These are phyloP conservation scores for Xylocopa sonorina DNA, from an alignment of 1,140 invertebrate species.

Conservation along the genomic window DNA sequence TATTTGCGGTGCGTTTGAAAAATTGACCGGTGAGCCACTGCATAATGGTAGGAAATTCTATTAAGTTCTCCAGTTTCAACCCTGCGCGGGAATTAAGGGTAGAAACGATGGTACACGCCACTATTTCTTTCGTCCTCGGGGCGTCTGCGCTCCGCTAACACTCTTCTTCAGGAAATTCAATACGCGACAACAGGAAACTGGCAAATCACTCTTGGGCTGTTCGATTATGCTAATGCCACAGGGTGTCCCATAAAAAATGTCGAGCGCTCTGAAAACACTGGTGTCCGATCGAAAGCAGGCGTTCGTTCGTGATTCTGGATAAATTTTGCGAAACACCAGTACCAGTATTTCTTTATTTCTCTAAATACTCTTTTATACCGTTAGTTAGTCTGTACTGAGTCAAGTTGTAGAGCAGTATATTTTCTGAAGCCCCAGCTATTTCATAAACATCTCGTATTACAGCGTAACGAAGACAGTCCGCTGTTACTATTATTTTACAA, in stretches of 20 bases:
- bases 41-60: constrained; percentile 33
- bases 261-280: not conserved
- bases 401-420: no score
- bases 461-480: no score
- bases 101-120: constrained; percentile 34
- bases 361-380: no score
- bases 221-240: constrained; percentile 13
- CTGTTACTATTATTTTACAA: constrained; percentile 21
- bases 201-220: constrained; percentile 49
- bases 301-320: not conserved
- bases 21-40: constrained; percentile 33
- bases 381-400: no score
- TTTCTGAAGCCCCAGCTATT: no score
- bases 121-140: not conserved
- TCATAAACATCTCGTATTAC: no score
- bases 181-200: constrained; percentile 33
- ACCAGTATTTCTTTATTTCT: no score
- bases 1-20: constrained; percentile 43
- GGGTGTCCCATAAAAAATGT: constrained; percentile 24
- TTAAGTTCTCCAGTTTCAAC: constrained; percentile 40
- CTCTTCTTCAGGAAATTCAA: constrained; percentile 44
- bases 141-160: not conserved
- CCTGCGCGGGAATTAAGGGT: constrained; percentile 38
- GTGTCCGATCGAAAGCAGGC: not conserved
- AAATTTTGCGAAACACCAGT: no score